Base-by-base conservation (phyloP, 1,140 invertebrate genomes). In the Pseudomyrmex concolor region DNA sequence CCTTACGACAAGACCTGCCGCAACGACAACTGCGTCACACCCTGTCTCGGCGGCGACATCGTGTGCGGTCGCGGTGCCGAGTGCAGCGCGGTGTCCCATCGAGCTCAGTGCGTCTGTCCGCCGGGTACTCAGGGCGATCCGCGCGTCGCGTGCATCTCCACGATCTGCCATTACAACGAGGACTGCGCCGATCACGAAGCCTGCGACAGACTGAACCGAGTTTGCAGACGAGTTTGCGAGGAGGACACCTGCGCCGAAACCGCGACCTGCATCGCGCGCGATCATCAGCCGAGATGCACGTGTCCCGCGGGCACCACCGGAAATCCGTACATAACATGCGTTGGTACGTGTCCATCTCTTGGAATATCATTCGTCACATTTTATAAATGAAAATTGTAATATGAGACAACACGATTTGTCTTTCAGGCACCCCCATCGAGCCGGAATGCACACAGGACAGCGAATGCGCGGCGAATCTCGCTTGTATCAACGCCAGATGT, bases 171-270 rank as follows among this genome's bases (percentile, higher is more conserved):
- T 87, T 97, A 97, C 89, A 98, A 98, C 90, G 97, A 98, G 90
- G 98, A 98, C 86, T 99, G 98, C 89, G 96, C 97, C 7, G 96
- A 97, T 91, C 95, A 97, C 80, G 97, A 98, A 93, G 96, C 97
- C 34, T 98, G 98, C 91, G 97, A 98, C 89, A 95, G 97, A 68
- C 93, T 98, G 2, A 98, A 98, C 90, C 95, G 97, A 85, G 95
- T 98, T 4, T 98, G 98, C 91, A 95, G 97, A 90, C 96, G 96
- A 0, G 97, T 97, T 34, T 98, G 98, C 88, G 96, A 96, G 9
- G 96, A 96, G 1, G 96, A 96, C 34, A 96, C 96, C 1, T 98
- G 98, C 90, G 97, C 96, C 0, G 94, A 95, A 1, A 95, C 95
- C 9, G 98, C 98, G 0, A 93, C 95, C 10, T 99, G 98, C 89